Conservation (phyloP, 2,113 vertebrate genomes). For the Scophthalmus maximus region DNA sequence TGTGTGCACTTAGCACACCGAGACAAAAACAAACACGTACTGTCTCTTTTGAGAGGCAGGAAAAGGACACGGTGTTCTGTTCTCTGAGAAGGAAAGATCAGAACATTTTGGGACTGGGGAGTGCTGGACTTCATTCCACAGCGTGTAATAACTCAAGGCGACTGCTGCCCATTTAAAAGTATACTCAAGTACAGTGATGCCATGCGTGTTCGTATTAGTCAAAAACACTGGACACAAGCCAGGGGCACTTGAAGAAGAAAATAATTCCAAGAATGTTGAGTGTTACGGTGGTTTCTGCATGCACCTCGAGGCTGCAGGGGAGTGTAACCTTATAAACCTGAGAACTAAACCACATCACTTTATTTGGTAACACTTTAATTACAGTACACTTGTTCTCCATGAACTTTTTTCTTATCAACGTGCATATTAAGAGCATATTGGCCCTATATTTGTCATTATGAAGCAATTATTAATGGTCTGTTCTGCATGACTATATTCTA, state of each 20-base stretch:
- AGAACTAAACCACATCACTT: background rate
- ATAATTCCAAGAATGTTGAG: background rate
- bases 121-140: slow-evolving; percentile 3
- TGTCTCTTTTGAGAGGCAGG: background rate
- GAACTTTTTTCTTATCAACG: too few species aligned
- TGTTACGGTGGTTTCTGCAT: background rate
- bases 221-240: slow-evolving; percentile 15
- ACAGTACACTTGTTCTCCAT: too few species aligned
- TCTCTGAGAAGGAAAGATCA: slow-evolving; percentile 7
- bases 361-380: background rate
- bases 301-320: background rate
- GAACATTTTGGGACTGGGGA: slow-evolving; percentile 8
- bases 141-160: background rate
- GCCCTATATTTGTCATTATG: too few species aligned
- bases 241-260: background rate
- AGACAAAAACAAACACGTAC: slow-evolving; percentile 15
- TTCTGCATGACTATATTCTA: background rate
- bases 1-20: background rate
- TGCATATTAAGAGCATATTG: too few species aligned
- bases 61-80: slow-evolving; percentile 60
- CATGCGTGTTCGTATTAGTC: background rate
- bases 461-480: too few species aligned
- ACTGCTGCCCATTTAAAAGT: too few species aligned
- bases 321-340: background rate
- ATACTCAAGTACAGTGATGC: background rate